phyloP scores from a whole-genome alignment of 2,113 vertebrate genomes.

The Mungos mungo region DNA sequence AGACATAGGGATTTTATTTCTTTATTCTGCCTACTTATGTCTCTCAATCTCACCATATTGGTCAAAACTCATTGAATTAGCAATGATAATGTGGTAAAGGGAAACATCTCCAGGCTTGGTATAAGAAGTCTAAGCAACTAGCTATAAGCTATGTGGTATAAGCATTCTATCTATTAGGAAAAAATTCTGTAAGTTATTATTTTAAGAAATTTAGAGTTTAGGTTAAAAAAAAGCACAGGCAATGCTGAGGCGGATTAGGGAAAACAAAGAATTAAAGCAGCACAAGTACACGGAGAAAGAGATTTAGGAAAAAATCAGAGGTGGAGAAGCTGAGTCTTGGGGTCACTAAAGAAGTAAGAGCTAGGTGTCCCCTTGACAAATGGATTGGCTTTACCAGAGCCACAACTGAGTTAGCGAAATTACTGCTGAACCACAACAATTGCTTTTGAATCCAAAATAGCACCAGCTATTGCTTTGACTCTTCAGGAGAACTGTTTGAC shows the following conservation, averaged over 20 bases:
- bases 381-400: not conserved
- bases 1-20: too few relatives aligned
- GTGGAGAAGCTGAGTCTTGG: not conserved
- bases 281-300: not conserved
- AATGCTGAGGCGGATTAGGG: not conserved
- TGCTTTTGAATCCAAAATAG: not conserved
- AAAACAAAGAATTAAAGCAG: not conserved
- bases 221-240: not conserved
- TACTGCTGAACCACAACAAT: not conserved
- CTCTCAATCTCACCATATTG: not conserved
- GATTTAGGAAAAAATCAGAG: not conserved
- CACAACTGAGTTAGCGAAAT: slow-evolving; percentile 43
- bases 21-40: too few relatives aligned
- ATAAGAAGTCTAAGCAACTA: not conserved
- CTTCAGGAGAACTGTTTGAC: not conserved
- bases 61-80: not conserved
- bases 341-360: not conserved
- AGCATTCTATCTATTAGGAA: not conserved
- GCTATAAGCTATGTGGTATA: not conserved
- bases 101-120: not conserved
- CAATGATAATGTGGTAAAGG: not conserved
- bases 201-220: not conserved
- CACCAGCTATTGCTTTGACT: not conserved
- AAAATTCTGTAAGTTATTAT: not conserved
- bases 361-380: slow-evolving; percentile 2